Conservation (phyloP, 1,140 invertebrate genomes). For the Sycophaga agraensis region DNA sequence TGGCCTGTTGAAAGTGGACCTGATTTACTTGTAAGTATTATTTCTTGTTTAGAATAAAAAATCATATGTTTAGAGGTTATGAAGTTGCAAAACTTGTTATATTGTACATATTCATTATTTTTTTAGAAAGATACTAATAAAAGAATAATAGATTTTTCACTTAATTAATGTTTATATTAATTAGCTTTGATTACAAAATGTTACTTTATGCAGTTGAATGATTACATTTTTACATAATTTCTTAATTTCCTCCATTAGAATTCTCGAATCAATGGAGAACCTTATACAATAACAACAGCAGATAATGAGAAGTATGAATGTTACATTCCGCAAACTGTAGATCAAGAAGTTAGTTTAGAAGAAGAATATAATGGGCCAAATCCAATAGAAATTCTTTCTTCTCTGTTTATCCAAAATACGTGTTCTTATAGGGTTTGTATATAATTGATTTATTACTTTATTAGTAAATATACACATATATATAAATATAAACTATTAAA, state of each 20-base stretch:
- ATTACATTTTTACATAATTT: neutral
- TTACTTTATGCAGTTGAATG: no score
- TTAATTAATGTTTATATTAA: no score
- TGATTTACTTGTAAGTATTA: conserved; percentile 53
- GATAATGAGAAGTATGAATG: conserved; percentile 76
- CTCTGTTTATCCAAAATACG: conserved; percentile 71
- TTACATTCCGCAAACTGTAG: conserved; percentile 68
- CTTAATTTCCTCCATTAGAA: no score
- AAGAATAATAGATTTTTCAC: no score
- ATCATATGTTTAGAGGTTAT: neutral
- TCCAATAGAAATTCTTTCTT: conserved; percentile 74
- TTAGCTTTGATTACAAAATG: no score
- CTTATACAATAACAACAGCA: conserved; percentile 63
- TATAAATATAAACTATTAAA: neutral
- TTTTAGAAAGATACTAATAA: neutral
- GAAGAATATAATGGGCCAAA: conserved; percentile 70
- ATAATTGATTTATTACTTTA: neutral
- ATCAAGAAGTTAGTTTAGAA: conserved; percentile 60
- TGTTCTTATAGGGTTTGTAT: conserved; percentile 77
- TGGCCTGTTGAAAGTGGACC: conserved; percentile 69
- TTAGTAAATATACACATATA: no score
- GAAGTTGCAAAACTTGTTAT: neutral
- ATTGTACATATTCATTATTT: neutral
- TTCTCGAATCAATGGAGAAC: conserved; percentile 55
- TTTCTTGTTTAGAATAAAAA: no score